These are phyloP conservation scores for Planococcus citri DNA, from an alignment of 1,140 invertebrate species.

Conservation along the genomic window DNA sequence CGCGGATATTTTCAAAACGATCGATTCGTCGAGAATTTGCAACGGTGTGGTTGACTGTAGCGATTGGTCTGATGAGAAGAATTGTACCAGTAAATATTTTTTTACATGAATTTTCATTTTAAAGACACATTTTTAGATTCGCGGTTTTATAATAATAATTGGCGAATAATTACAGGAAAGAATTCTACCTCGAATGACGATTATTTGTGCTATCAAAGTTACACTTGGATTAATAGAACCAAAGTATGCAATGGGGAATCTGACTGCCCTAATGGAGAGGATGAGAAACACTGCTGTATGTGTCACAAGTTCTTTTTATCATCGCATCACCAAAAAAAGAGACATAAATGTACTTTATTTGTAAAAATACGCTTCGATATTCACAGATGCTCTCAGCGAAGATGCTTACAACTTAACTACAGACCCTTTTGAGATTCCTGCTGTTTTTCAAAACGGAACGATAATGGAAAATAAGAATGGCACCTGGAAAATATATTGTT, in stretches of 20 bases:
- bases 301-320: background rate
- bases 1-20: slow-evolving; percentile 44
- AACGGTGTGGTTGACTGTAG: slow-evolving; percentile 64
- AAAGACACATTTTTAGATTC: too few species aligned
- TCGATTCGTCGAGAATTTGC: slow-evolving; percentile 46
- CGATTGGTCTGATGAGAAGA: slow-evolving; percentile 58
- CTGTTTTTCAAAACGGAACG: background rate
- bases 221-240: slow-evolving; percentile 47
- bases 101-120: too few species aligned
- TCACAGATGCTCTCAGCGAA: slow-evolving; percentile 50
- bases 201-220: slow-evolving; percentile 44
- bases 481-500: background rate
- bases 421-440: background rate
- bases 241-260: slow-evolving; percentile 52
- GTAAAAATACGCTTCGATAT: slow-evolving; percentile 15
- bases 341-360: background rate
- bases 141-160: too few species aligned
- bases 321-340: too few species aligned
- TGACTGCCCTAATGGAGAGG: slow-evolving; percentile 59
- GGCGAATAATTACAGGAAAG: too few species aligned
- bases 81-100: slow-evolving; percentile 40
- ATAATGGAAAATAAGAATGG: background rate
- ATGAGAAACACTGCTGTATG: slow-evolving; percentile 60
- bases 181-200: slow-evolving; percentile 36
- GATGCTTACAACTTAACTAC: slow-evolving; percentile 39